Base-by-base conservation (phyloP, 2,888 invertebrate genomes). In the Formica aserva region DNA sequence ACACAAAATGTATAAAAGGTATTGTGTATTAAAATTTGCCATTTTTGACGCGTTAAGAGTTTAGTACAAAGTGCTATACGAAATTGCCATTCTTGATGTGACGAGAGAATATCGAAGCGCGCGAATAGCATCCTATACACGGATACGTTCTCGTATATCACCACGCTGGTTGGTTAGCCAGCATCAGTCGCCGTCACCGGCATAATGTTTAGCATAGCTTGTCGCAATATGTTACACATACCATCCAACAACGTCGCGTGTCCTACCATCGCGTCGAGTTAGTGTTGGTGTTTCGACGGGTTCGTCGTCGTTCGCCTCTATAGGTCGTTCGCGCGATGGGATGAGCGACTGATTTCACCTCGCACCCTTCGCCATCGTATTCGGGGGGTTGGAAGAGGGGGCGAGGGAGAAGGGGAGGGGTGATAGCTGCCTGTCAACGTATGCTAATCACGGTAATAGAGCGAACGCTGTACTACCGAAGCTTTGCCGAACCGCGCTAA, bases 401-500 rank as follows among this genome's bases (percentile, higher is more conserved):
- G 1, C 26, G 35, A 15, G 18, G 62, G 45, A 15, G 18, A n/a
- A 2, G 22, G 48, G 11, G n/a, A 76, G 87, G 89, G 91, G 86
- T 80, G 88, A 86, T 72, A 84, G 87, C 84, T 82, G 88, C 87
- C 94, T 93, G 94, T 94, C 94, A 93, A 91, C 93, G 93, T 93
- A 94, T 94, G 94, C 94, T 94, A 94, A 94, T 94, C 94, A 93
- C 91, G 90, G 92, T 93, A 94, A 94, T 94, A 94, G 94, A 92
- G 91, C 92, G 91, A 92, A 91, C 92, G 92, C 91, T 92, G 93
- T 92, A 71, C 67, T 67, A 84, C 87, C 88, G 86, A 77, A 83
- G 83, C 86, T 84, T 86, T 77, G 69, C 85, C 87, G 90, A 86
- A 87, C 88, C 88, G 87, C 83, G 91, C 89, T 93, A 92, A 94